Percentiles rank a stretch among this genome's conserved stretches.
These are phyloP conservation scores for Ictalurus furcatus DNA, from an alignment of 2,113 vertebrate genomes.

Conservation along the genomic window DNA sequence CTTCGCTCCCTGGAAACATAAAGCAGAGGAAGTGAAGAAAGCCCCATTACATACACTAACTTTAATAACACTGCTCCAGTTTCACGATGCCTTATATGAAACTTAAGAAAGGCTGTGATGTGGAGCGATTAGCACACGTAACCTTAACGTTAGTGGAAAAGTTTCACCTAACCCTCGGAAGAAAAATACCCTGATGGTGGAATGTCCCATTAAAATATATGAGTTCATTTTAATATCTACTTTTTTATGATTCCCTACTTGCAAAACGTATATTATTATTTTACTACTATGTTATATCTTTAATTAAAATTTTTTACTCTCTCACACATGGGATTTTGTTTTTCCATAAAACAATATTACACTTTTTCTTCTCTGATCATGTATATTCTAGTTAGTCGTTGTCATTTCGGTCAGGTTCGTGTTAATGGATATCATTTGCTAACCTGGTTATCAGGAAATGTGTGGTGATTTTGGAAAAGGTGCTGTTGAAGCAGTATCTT, in stretches of 20 bases:
- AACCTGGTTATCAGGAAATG: neutral
- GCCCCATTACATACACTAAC: constrained; percentile 17
- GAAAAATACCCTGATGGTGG: neutral
- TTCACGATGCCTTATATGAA: constrained; percentile 15
- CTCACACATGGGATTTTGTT: constrained; percentile 4
- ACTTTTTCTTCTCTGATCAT: neutral
- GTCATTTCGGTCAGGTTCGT: neutral
- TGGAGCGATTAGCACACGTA: neutral
- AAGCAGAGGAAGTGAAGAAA: constrained; percentile 16
- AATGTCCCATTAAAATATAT: neutral
- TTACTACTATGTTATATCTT: neutral
- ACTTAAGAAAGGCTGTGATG: neutral
- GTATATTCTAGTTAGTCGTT: neutral
- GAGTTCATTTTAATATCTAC: neutral
- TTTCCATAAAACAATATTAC: neutral
- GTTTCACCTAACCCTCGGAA: neutral
- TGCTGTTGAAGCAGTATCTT: neutral
- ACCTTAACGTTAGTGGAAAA: neutral
- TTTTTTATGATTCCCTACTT: neutral
- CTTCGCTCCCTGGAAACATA: constrained; percentile 17
- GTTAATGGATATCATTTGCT: neutral
- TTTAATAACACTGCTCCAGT: constrained; percentile 21
- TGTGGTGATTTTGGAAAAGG: neutral
- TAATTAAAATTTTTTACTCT: constrained; percentile 11
- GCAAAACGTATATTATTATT: neutral